Evolutionary conservation across 2,113 vertebrate species (phyloP).

Genomic region (Ciconia stormi): DNA sequence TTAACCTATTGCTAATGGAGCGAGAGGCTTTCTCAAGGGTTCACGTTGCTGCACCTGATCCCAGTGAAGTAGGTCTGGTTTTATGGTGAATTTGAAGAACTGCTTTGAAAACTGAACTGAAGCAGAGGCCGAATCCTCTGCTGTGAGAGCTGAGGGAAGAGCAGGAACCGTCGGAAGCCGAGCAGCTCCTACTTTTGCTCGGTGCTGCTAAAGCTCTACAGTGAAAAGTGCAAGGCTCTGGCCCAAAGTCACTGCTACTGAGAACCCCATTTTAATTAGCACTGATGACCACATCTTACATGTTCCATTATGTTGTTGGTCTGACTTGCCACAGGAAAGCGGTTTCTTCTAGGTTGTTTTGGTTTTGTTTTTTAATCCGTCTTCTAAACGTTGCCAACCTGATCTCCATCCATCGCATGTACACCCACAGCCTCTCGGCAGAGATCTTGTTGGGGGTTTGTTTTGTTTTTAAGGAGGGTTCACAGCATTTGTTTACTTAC

Average conservation of each 20-base stretch:
- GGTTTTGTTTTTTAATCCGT: neutral
- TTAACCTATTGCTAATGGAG: neutral
- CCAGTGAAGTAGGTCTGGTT: accelerated
- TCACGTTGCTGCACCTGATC: neutral
- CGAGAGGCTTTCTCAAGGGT: neutral
- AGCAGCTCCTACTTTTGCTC: neutral
- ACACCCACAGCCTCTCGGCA: neutral
- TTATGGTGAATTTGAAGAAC: neutral
- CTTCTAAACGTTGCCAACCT: neutral
- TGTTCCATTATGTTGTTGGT: neutral
- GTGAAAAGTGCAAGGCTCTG: neutral
- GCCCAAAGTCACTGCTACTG: neutral
- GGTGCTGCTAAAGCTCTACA: neutral
- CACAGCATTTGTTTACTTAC: neutral
- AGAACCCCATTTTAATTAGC: neutral
- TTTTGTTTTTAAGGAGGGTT: neutral
- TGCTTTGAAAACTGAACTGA: neutral
- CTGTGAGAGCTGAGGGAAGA: neutral
- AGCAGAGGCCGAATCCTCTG: neutral
- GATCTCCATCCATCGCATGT: neutral
- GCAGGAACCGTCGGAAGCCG: accelerated
- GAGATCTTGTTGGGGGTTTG: neutral
- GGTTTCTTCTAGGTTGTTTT: neutral
- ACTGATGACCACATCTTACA: neutral
- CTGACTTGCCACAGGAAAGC: neutral